Conservation (phyloP, 2,888 invertebrate species). For the Lampropteryx suffumata region DNA sequence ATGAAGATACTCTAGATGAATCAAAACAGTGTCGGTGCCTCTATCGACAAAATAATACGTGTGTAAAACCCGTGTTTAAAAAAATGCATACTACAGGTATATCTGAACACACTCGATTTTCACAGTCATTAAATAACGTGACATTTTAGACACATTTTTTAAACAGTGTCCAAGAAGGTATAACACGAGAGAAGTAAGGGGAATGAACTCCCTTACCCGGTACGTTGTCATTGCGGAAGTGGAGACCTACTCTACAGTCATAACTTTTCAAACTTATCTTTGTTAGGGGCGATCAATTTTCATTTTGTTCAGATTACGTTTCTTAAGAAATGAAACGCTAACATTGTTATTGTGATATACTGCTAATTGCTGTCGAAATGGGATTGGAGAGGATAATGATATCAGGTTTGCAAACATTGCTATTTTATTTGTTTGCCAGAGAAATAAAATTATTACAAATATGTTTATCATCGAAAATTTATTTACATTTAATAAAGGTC, state of each 20-base stretch:
- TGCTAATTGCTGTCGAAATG: slow-evolving; percentile 29
- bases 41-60: too few species aligned
- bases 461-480: too few species aligned
- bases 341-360: slow-evolving; percentile 40
- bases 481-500: too few species aligned
- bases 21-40: too few species aligned
- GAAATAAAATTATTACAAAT: neutral
- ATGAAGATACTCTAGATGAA: too few species aligned
- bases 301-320: slow-evolving; percentile 72
- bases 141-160: too few species aligned
- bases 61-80: too few species aligned
- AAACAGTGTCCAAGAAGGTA: too few species aligned
- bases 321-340: slow-evolving; percentile 55
- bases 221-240: slow-evolving; percentile 42
- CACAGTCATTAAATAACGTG: too few species aligned
- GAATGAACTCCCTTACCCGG: slow-evolving; percentile 8
- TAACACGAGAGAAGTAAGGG: too few species aligned
- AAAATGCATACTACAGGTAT: too few species aligned
- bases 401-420: slow-evolving; percentile 9
- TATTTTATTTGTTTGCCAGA: slow-evolving; percentile 37
- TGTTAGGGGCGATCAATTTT: slow-evolving; percentile 78
- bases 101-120: too few species aligned
- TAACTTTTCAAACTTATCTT: slow-evolving; percentile 78
- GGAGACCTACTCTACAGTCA: slow-evolving; percentile 60
- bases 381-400: neutral